These are phyloP conservation scores for Microcaecilia unicolor DNA, from an alignment of 2,797 vertebrate genomes.

Conservation along the genomic window DNA sequence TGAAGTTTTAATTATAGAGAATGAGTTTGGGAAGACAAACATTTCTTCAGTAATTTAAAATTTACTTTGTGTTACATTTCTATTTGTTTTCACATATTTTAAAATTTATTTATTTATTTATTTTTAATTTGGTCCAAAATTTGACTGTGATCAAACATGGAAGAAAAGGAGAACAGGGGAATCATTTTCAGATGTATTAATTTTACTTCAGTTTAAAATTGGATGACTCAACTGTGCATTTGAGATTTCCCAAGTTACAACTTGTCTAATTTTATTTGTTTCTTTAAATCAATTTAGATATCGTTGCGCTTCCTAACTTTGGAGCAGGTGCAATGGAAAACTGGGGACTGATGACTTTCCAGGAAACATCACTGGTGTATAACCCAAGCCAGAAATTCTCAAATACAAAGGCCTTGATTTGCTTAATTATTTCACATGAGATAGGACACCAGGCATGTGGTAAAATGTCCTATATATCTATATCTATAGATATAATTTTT, in stretches of 20 bases:
- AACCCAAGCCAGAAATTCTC: slow-evolving; percentile 24
- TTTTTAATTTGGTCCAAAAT: background rate
- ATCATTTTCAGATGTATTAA: background rate
- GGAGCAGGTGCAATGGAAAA: slow-evolving; percentile 57
- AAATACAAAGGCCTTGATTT: slow-evolving; percentile 24
- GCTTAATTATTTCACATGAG: slow-evolving; percentile 49
- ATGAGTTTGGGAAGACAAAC: too few relatives aligned
- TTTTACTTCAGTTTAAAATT: background rate
- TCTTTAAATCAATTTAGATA: slow-evolving; percentile 44
- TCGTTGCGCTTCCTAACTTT: slow-evolving; percentile 54
- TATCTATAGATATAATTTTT: slow-evolving; percentile 5
- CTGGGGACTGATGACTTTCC: slow-evolving; percentile 58
- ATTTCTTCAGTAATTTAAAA: too few relatives aligned
- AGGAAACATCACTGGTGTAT: slow-evolving; percentile 39
- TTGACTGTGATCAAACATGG: background rate
- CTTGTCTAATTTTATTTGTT: background rate
- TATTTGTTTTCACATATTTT: too few relatives aligned
- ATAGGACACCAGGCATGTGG: slow-evolving; percentile 64
- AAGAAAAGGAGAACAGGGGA: background rate
- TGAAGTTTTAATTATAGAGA: too few relatives aligned
- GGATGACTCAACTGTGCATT: too few relatives aligned
- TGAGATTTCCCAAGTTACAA: background rate
- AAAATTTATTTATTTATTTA: too few relatives aligned
- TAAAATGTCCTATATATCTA: slow-evolving; percentile 35
- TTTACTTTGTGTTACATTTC: too few relatives aligned